Evolutionary conservation across 2,888 invertebrate genomes (phyloP).

Genomic region (Hermodice carunculata): DNA sequence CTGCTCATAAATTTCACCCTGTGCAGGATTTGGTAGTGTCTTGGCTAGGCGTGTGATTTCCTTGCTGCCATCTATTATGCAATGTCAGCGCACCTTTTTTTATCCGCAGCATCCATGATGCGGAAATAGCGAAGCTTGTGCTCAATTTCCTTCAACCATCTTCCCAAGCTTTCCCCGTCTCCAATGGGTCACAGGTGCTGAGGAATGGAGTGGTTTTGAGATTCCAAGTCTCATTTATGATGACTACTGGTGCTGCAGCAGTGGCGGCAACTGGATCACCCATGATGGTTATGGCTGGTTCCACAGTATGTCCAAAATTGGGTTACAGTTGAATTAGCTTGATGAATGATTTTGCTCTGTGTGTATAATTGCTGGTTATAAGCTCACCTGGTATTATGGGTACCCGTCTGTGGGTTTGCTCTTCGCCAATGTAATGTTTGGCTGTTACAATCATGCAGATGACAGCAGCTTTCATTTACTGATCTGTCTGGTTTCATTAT

Average conservation of each 20-base stretch:
- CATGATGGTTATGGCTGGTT: too few species aligned
- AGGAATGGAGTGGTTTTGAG: conserved; percentile 6
- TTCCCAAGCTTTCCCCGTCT: conserved; percentile 21
- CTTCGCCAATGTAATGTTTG: too few species aligned
- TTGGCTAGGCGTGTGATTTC: background rate
- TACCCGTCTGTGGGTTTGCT: too few species aligned
- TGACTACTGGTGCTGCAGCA: background rate
- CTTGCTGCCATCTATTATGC: background rate
- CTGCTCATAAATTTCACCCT: background rate
- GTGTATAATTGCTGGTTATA: too few species aligned
- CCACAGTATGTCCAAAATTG: too few species aligned
- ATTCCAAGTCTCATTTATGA: background rate
- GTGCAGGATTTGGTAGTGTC: background rate
- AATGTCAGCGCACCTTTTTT: background rate
- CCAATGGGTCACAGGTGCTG: background rate
- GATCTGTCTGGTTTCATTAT: too few species aligned
- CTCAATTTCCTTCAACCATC: conserved; percentile 26
- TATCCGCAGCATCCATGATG: conserved; percentile 8
- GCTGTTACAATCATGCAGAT: too few species aligned
- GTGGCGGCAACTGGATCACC: too few species aligned
- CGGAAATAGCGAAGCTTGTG: conserved; percentile 23
- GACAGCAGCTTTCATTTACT: too few species aligned
- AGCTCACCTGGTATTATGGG: too few species aligned
- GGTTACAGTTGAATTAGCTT: too few species aligned
- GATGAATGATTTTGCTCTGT: too few species aligned